Percentiles rank a stretch among this genome's conserved stretches.
Evolutionary conservation across 35 echinoderm and acorn worm genomes (phyloP).

Genomic region (Ptychodera flava): DNA sequence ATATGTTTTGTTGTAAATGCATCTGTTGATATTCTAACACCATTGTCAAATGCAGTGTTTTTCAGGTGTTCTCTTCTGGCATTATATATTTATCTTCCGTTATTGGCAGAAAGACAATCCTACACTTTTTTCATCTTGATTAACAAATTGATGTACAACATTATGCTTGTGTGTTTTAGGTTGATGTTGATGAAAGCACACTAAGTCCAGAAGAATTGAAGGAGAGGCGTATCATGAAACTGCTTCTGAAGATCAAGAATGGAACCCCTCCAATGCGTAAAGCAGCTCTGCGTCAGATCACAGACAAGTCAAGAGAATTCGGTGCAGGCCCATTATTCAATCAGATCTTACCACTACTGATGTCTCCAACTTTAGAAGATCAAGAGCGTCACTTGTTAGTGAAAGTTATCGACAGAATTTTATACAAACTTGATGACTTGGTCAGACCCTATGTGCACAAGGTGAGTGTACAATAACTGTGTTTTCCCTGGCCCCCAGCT

Average conservation of each 20-base stretch:
- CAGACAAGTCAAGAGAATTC: conserved; percentile 95
- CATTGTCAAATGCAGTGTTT: too few relatives aligned
- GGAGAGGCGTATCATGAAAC: conserved; percentile 82
- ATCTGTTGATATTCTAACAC: too few relatives aligned
- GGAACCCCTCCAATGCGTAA: conserved; percentile 98
- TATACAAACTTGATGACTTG: conserved; percentile 95
- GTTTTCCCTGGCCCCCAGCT: too few relatives aligned
- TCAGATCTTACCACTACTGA: conserved; percentile 94
- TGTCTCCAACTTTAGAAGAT: conserved; percentile 96
- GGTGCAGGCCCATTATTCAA: conserved; percentile 97
- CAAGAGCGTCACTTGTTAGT: conserved; percentile 99
- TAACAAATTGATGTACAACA: too few relatives aligned
- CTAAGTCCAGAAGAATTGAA: conserved; percentile 89
- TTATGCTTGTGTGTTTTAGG: too few relatives aligned
- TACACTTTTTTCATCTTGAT: too few relatives aligned
- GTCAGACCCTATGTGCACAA: conserved; percentile 97
- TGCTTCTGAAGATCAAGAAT: conserved; percentile 94
- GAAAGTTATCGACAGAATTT: conserved; percentile 95
- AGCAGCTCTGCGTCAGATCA: conserved; percentile 93
- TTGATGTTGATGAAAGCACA: conserved; percentile 98
- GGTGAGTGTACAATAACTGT: conserved; percentile 27
- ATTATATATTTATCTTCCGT: too few relatives aligned
- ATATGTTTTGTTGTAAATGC: too few relatives aligned
- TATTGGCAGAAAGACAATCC: too few relatives aligned
- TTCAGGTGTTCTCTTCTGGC: too few relatives aligned